Evolutionary conservation across 2,797 vertebrate genomes (phyloP).

Genomic region (Lophura swinhoii): DNA sequence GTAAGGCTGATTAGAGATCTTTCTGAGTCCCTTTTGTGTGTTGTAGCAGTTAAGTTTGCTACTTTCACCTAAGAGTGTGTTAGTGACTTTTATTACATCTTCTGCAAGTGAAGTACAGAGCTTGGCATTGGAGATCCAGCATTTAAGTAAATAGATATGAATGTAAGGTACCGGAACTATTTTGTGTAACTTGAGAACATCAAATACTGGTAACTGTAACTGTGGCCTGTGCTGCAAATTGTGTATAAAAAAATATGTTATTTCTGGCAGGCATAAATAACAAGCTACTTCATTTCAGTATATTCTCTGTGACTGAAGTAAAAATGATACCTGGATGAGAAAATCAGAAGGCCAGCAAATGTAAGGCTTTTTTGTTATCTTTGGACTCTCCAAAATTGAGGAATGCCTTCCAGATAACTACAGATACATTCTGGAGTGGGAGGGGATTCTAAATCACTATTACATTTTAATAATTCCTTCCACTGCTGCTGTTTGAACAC

Average conservation of each 20-base stretch:
- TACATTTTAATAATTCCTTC: background rate
- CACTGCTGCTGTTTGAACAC: background rate
- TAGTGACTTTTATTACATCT: background rate
- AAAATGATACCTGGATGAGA: background rate
- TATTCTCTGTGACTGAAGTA: constrained; percentile 22
- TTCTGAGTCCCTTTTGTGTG: background rate
- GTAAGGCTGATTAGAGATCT: background rate
- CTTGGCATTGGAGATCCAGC: background rate
- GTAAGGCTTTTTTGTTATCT: background rate
- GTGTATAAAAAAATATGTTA: background rate
- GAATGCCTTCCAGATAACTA: background rate
- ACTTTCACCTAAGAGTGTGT: background rate
- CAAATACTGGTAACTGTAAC: background rate
- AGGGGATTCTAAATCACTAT: background rate
- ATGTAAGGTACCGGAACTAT: background rate
- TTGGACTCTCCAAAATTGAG: background rate
- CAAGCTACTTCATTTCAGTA: constrained; percentile 30
- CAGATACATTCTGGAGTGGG: background rate
- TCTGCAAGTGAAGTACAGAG: background rate
- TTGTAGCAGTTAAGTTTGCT: background rate
- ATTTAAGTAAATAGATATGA: background rate
- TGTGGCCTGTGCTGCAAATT: background rate
- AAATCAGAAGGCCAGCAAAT: background rate
- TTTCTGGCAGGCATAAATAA: background rate
- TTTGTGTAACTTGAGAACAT: background rate